Evolutionary conservation across 2,113 vertebrate species (phyloP), one percentile per base, ranked within the genome.

Genomic region (Electrona antarctica): DNA sequence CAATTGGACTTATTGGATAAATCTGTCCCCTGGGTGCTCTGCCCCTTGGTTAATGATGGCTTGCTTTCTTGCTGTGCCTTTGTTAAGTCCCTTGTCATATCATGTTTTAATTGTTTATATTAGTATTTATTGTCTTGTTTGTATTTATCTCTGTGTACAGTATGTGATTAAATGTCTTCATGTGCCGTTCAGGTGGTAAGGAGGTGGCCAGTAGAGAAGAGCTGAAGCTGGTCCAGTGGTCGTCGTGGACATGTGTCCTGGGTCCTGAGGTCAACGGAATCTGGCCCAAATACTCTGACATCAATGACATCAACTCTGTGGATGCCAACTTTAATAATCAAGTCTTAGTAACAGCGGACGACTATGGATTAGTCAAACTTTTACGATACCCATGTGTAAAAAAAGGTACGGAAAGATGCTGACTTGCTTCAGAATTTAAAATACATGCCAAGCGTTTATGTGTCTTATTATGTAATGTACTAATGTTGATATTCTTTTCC

Each of bases 241-340:
- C 96, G 56, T 95, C 97, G 0, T 99, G 98, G 98, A 98, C 98
- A 0, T 99, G 97, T 88, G 93, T 98, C 78, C 92, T 96, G 81
- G 98, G 98, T 46, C 81, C 95, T 69, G 97, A 99, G 88, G 97
- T 99, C 33, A 98, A 97, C 76, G 98, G 98, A 81, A 97, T 99
- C 85, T 97, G 95, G 95, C 97, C 97, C 77, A 99, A 99, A 82
- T 99, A 99, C 89, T 98, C 97, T 0, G 94, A 97, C 67, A 93
- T 94, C 85, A 99, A 94, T 85, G 96, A 99, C 82, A 95, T 99
- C 80, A 99, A 98, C 93, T 98, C 98, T 68, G 96, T 98, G 77
- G 97, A 99, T 64, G 97, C 95, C 57, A 99, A 99, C 93, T 97
- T 95, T 83, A 93, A 91, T 88, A 97, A 94, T 71, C 97, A 99